These are phyloP conservation scores for Iphiclides podalirius DNA, from an alignment of 2,888 invertebrate species.

Conservation along the genomic window DNA sequence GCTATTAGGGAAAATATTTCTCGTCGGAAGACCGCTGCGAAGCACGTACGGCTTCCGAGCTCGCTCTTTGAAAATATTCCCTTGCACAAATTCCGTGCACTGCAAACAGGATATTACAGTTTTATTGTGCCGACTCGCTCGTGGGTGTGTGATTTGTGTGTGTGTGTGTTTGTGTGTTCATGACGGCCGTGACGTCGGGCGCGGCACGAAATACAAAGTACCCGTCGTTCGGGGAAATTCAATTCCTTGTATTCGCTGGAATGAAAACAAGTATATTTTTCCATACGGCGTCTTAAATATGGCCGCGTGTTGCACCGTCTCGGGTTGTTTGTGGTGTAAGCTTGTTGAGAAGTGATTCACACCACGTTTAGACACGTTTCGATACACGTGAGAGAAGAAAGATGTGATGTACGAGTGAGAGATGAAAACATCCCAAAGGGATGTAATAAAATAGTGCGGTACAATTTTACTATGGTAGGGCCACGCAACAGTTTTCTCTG, in stretches of 20 bases:
- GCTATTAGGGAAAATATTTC: no score
- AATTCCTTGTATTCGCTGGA: constrained; percentile 17
- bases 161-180: background rate
- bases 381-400: no score
- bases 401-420: no score
- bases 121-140: constrained; percentile 9
- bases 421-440: no score
- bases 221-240: constrained; percentile 14
- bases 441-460: no score
- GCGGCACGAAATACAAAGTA: constrained; percentile 9
- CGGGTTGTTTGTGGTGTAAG: no score
- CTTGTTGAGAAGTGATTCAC: no score
- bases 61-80: constrained; percentile 7
- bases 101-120: constrained; percentile 18
- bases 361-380: no score
- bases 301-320: constrained; percentile 2
- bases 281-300: constrained; percentile 18
- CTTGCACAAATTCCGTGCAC: constrained; percentile 16
- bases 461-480: no score
- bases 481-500: no score
- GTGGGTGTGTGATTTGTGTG: no score
- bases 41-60: background rate
- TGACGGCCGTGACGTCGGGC: constrained; percentile 4
- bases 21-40: no score
- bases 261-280: constrained; percentile 19